Evolutionary conservation across 2,888 invertebrate genomes (phyloP), one percentile per base, ranked within the genome.

Genomic region (Drosophila bunnanda): DNA sequence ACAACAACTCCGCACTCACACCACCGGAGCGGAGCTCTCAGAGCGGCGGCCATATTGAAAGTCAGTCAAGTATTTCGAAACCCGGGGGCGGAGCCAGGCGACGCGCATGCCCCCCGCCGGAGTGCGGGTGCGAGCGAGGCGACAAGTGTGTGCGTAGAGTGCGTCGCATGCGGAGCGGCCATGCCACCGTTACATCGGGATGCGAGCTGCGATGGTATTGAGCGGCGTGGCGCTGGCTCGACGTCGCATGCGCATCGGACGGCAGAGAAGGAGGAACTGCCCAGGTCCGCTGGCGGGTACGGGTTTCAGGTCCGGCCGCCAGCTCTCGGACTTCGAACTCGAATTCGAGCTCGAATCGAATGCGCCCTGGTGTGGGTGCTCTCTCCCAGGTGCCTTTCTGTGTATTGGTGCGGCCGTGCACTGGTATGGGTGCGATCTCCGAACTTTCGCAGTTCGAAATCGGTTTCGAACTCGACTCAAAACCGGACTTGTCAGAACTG

Each of bases 51-150:
- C 92, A 92, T 92, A 86, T 92, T 92, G 91, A 90, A 92, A 91
- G 86, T 90, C 90, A 92, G 76, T 92, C 86, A 90, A 90, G 89
- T 91, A 91, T 91, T 91, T 90, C 91, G 89, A 91, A 91, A 83
- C 74, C 58, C 57, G 90, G 85, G 78, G 92, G 92, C 90, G 92
- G 92, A 90, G 91, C 79, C 83, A 78, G 56, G 50, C 56, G 43
- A 53, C 61, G 54, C 66, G 68, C 64, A 64, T 72, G 78, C 78
- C 77, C 71, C 74, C 64, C 73, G 77, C 75, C 77, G 46, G 76
- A 10, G 59, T 54, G 54, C 32, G 25, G 30, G 59, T 76, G 79
- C 69, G 80, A 89, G 78, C 59, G 76, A 75, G 77, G 28, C 64
- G 66, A 72, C 89, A 75, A 57, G 58, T 53, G 58, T 65, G 34